phyloP scores from a whole-genome alignment of 2,888 invertebrate genomes.

The Hoplodrina ambigua region DNA sequence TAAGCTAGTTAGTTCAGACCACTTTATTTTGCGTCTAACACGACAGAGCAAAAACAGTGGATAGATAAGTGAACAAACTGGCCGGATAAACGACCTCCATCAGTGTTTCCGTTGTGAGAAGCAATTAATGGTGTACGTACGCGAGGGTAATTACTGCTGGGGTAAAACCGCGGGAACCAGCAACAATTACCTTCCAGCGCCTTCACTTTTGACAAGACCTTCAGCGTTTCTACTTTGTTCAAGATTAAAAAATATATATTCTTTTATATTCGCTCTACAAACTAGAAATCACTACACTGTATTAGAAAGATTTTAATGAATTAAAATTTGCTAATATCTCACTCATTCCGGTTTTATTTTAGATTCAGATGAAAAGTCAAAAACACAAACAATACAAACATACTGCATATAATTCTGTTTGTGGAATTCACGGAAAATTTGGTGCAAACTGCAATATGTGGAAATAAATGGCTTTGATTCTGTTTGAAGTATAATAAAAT shows the following conservation, averaged over 20 bases:
- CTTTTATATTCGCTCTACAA: background rate
- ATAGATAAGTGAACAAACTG: slow-evolving; percentile 67
- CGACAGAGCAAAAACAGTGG: slow-evolving; percentile 62
- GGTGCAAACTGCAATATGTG: background rate
- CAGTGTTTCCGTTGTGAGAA: slow-evolving; percentile 71
- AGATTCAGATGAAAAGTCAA: background rate
- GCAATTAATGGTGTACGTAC: slow-evolving; percentile 75
- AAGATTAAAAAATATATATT: background rate
- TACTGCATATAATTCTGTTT: background rate
- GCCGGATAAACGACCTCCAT: slow-evolving; percentile 74
- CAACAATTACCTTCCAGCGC: slow-evolving; percentile 65
- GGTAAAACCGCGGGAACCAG: slow-evolving; percentile 60
- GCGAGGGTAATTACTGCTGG: slow-evolving; percentile 72
- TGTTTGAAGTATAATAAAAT: slow-evolving; percentile 3
- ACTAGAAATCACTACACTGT: background rate
- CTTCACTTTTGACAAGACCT: slow-evolving; percentile 65
- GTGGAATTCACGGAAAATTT: slow-evolving; percentile 10
- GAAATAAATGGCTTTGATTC: background rate
- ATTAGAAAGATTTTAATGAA: no score
- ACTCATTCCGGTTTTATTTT: no score
- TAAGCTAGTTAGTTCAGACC: slow-evolving; percentile 63
- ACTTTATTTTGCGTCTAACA: slow-evolving; percentile 65
- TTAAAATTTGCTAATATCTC: no score
- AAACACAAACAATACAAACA: background rate
- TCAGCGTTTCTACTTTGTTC: slow-evolving; percentile 32